Conservation (phyloP, 2,113 vertebrate genomes). For the Campylomormyrus tamandua region DNA sequence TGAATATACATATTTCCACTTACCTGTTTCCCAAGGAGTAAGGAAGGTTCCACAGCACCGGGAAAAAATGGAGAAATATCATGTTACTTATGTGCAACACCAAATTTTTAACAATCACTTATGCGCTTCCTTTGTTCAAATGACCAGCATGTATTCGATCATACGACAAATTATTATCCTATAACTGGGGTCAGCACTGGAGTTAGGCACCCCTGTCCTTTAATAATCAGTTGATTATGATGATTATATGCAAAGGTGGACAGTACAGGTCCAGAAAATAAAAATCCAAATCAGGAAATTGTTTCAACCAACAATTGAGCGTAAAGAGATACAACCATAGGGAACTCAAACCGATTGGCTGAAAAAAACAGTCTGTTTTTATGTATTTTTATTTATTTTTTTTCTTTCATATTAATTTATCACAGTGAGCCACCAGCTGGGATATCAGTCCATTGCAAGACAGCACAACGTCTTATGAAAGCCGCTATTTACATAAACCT, state of each 20-base stretch:
- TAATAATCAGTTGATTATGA: background rate
- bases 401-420: no score
- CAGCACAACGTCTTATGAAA: background rate
- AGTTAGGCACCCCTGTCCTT: no score
- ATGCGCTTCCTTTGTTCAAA: background rate
- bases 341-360: background rate
- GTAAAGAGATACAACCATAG: background rate
- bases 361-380: background rate
- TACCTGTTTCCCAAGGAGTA: slow-evolving; percentile 2
- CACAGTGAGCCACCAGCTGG: background rate
- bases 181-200: background rate
- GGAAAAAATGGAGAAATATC: background rate
- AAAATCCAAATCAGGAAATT: background rate
- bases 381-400: no score
- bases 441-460: background rate
- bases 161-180: background rate
- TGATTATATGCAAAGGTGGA: background rate
- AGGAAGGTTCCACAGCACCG: background rate
- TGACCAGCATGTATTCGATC: background rate
- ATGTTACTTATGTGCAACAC: background rate
- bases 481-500: background rate
- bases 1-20: background rate
- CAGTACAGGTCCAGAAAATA: background rate
- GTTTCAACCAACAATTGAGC: background rate
- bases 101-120: background rate